These are phyloP conservation scores for Zaprionus lachaisei DNA, from an alignment of 1,140 invertebrate genomes.

Conservation along the genomic window DNA sequence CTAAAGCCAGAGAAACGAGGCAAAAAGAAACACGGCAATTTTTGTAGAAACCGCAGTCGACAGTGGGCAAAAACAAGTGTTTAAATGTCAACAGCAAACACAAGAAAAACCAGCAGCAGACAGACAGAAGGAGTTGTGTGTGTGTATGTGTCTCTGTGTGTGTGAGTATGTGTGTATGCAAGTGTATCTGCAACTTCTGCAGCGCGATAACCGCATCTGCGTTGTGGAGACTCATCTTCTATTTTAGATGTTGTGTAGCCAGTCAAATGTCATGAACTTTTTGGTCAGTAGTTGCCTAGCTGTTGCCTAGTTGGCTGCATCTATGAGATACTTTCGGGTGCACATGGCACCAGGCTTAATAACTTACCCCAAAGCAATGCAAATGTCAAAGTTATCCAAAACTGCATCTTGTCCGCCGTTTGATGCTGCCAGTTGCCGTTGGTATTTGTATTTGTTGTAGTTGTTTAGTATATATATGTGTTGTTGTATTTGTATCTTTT, in stretches of 20 bases:
- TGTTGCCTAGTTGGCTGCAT: slow-evolving; percentile 24
- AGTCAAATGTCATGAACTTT: slow-evolving; percentile 80
- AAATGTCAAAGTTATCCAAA: slow-evolving; percentile 84
- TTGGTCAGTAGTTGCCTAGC: slow-evolving; percentile 58
- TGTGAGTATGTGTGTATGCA: slow-evolving; percentile 19
- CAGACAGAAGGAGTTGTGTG: slow-evolving; percentile 22
- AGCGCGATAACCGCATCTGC: slow-evolving; percentile 49
- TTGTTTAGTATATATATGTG: background rate
- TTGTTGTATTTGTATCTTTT: slow-evolving; percentile 15
- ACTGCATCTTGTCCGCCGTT: slow-evolving; percentile 68
- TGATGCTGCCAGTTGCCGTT: slow-evolving; percentile 38
- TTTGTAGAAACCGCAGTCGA: slow-evolving; percentile 64
- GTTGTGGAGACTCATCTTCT: slow-evolving; percentile 59
- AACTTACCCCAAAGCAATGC: slow-evolving; percentile 77
- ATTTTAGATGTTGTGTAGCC: slow-evolving; percentile 34
- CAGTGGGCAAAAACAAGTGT: slow-evolving; percentile 70
- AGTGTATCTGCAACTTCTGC: slow-evolving; percentile 25
- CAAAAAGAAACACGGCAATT: slow-evolving; percentile 35
- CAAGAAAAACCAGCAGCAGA: slow-evolving; percentile 62
- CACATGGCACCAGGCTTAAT: slow-evolving; percentile 35
- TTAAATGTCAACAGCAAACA: slow-evolving; percentile 79
- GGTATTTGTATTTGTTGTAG: slow-evolving; percentile 19
- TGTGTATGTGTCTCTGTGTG: slow-evolving; percentile 27
- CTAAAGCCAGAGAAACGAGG: slow-evolving; percentile 49
- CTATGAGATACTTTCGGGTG: slow-evolving; percentile 67